These are phyloP conservation scores for Anagyrus pseudococci DNA, from an alignment of 2,888 invertebrate species.

Conservation along the genomic window DNA sequence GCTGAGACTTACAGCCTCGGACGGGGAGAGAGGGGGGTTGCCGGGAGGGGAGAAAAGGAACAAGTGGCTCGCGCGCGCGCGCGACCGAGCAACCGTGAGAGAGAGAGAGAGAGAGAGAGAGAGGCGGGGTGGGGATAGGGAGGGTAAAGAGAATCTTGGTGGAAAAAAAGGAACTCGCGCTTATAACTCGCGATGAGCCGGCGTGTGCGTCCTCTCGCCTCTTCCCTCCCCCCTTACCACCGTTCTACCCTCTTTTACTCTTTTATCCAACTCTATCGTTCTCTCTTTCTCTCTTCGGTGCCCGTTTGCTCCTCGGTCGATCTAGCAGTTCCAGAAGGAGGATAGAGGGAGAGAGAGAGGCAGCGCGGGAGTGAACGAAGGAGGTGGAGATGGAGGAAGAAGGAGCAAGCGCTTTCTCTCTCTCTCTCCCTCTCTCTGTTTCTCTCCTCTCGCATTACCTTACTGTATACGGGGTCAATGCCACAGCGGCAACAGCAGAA, in stretches of 20 bases:
- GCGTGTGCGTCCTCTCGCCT: too few species aligned
- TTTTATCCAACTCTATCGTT: too few species aligned
- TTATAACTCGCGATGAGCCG: slow-evolving; percentile 35
- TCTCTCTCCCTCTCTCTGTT: slow-evolving; percentile 10
- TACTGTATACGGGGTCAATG: slow-evolving; percentile 41
- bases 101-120: slow-evolving; percentile 6
- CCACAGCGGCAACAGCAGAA: slow-evolving; percentile 34
- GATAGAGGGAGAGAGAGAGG: neutral
- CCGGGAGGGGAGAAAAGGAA: slow-evolving; percentile 1
- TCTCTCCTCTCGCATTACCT: slow-evolving; percentile 32
- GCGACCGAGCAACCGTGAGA: neutral
- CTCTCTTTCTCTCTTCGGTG: too few species aligned
- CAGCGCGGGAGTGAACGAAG: neutral
- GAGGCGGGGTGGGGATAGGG: slow-evolving; percentile 29
- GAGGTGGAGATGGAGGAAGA: neutral
- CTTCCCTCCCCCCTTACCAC: too few species aligned
- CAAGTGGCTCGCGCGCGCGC: neutral
- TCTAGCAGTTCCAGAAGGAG: slow-evolving; percentile 1
- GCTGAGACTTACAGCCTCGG: too few species aligned
- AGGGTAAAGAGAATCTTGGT: slow-evolving; percentile 26
- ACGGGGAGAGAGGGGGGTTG: too few species aligned
- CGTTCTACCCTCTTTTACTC: too few species aligned
- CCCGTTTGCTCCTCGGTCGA: too few species aligned
- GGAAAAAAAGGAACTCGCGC: slow-evolving; percentile 35
- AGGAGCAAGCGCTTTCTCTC: slow-evolving; percentile 18